A percentile compares a stretch with the other conserved stretches of the same genome.
Evolutionary conservation across 1,140 invertebrate genomes (phyloP).

Genomic region (Lepidurus arcticus): DNA sequence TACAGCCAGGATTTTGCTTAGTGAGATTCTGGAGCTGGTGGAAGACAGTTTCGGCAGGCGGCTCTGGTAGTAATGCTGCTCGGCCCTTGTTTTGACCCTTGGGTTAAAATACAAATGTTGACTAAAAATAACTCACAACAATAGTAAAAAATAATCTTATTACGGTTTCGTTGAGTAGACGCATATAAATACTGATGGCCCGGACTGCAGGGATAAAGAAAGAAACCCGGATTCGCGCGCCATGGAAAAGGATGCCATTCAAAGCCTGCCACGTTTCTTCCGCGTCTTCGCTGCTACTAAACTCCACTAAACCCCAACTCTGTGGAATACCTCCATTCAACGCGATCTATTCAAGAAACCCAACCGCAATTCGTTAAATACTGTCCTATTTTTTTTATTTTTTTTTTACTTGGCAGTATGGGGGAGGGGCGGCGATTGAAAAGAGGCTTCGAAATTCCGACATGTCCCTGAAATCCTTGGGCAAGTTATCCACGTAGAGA

Average conservation of each 20-base stretch:
- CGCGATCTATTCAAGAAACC: conserved; percentile 48
- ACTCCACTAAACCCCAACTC: conserved; percentile 56
- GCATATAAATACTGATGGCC: conserved; percentile 53
- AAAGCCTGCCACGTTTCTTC: conserved; percentile 48
- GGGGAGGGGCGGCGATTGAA: conserved; percentile 49
- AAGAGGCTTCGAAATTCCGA: conserved; percentile 53
- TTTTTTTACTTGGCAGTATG: conserved; percentile 53
- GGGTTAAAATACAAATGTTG: conserved; percentile 27
- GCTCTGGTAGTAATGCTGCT: conserved; percentile 48
- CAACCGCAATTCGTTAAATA: not conserved
- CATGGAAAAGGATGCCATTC: conserved; percentile 46
- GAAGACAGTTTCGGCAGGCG: conserved; percentile 47
- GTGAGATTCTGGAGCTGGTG: conserved; percentile 49
- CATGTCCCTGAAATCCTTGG: conserved; percentile 52
- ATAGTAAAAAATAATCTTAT: conserved; percentile 28
- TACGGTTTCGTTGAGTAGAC: conserved; percentile 48
- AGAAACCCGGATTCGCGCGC: conserved; percentile 48
- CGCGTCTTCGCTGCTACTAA: conserved; percentile 49
- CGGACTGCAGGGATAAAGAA: conserved; percentile 55
- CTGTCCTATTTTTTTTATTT: not conserved
- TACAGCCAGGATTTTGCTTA: conserved; percentile 52
- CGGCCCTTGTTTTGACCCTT: conserved; percentile 44
- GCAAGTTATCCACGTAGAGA: conserved; percentile 51
- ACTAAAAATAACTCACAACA: not conserved
- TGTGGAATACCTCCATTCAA: conserved; percentile 52